These are phyloP conservation scores for Anarhynchus alexandrinus DNA, from an alignment of 2,113 vertebrate genomes.

Conservation along the genomic window DNA sequence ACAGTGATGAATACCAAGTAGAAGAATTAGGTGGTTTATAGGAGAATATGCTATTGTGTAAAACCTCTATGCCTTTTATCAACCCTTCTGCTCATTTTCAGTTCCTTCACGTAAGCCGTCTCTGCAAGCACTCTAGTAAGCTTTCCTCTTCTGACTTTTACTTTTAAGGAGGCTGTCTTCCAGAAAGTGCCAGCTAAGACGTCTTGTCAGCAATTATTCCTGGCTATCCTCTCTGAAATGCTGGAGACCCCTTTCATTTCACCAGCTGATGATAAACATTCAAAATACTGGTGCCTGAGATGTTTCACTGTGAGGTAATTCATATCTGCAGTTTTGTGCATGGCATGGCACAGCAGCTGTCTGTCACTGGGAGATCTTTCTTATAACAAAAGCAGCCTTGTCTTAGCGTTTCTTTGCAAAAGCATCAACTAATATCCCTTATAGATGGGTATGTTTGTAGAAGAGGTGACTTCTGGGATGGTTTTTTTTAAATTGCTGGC, in stretches of 20 bases:
- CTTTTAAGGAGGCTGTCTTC: slow-evolving; percentile 37
- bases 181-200: slow-evolving; percentile 43
- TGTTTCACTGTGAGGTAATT: background rate
- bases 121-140: background rate
- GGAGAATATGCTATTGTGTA: slow-evolving; percentile 77
- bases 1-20: slow-evolving; percentile 79
- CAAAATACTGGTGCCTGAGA: background rate
- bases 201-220: slow-evolving; percentile 49
- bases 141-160: slow-evolving; percentile 50
- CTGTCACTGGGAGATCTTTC: slow-evolving; percentile 34
- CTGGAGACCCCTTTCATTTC: slow-evolving; percentile 33
- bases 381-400: slow-evolving; percentile 42
- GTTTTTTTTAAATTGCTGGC: background rate
- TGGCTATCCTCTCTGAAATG: background rate
- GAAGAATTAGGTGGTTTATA: slow-evolving; percentile 74
- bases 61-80: slow-evolving; percentile 69
- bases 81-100: slow-evolving; percentile 78
- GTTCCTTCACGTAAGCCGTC: slow-evolving; percentile 69
- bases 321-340: background rate
- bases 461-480: slow-evolving; percentile 54
- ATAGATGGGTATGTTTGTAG: slow-evolving; percentile 47
- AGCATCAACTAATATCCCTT: slow-evolving; percentile 21
- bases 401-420: slow-evolving; percentile 20
- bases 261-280: slow-evolving; percentile 25
- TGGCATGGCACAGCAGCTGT: slow-evolving; percentile 35